These are phyloP conservation scores for Paramormyrops kingsleyae DNA, from an alignment of 2,113 vertebrate species.

Conservation along the genomic window DNA sequence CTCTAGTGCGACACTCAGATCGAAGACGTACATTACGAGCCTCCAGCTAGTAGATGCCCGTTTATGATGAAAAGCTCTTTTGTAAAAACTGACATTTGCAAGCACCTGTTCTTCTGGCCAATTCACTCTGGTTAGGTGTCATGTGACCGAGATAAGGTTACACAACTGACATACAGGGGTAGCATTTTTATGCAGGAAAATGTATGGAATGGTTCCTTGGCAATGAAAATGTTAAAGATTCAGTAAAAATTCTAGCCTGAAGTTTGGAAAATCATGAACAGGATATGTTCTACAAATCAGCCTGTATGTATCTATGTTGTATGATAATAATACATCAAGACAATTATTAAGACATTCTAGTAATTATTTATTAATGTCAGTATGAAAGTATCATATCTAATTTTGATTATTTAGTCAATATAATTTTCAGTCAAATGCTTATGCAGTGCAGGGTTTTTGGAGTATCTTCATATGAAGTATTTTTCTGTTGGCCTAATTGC, in stretches of 20 bases:
- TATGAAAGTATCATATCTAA: background rate
- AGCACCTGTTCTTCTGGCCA: background rate
- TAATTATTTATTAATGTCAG: background rate
- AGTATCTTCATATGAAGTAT: background rate
- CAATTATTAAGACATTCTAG: background rate
- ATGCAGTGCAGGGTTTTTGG: background rate
- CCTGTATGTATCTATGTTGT: background rate
- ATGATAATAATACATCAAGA: background rate
- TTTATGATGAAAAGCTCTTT: background rate
- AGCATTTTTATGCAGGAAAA: background rate
- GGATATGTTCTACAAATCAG: background rate
- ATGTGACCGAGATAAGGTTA: background rate
- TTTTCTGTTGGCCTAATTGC: background rate
- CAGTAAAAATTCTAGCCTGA: background rate
- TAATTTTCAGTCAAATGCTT: background rate
- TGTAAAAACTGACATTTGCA: background rate
- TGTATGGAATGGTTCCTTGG: background rate
- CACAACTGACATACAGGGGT: background rate
- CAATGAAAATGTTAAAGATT: background rate
- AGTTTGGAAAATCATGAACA: background rate
- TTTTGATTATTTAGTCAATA: background rate
- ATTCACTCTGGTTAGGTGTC: background rate
- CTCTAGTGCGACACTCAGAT: background rate
- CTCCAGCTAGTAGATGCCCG: background rate
- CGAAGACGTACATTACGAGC: no score